A percentile compares a stretch with the other conserved stretches of the same genome.
Conservation (phyloP, 2,888 invertebrate species). For the Eupithecia tripunctaria region DNA sequence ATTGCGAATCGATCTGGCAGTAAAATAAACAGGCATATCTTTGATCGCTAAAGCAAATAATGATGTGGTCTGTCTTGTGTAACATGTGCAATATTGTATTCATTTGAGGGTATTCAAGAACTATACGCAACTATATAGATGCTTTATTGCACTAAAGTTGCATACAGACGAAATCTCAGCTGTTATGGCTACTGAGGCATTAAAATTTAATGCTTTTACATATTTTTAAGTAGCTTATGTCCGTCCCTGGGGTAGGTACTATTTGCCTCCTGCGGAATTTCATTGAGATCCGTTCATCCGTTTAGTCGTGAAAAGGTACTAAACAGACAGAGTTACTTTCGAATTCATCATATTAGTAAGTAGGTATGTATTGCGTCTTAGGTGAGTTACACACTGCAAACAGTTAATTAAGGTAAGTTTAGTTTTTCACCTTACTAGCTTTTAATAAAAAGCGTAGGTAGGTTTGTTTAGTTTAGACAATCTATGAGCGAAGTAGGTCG, state of each 20-base stretch:
- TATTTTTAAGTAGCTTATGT: too few species aligned
- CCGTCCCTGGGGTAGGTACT: too few species aligned
- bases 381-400: not conserved
- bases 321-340: too few species aligned
- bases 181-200: not conserved
- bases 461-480: conserved; percentile 7
- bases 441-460: not conserved
- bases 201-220: too few species aligned
- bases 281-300: too few species aligned
- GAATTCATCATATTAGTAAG: too few species aligned
- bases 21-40: conserved; percentile 39
- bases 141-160: not conserved
- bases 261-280: too few species aligned
- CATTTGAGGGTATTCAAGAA: not conserved
- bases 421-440: not conserved
- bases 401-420: not conserved
- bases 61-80: conserved; percentile 33
- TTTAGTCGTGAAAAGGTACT: too few species aligned
- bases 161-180: not conserved
- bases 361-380: too few species aligned
- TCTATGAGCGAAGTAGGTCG: conserved; percentile 36
- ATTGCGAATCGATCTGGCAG: conserved; percentile 48
- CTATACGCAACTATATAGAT: not conserved
- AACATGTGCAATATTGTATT: conserved; percentile 10
- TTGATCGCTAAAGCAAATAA: conserved; percentile 37